These are phyloP conservation scores for Fratercula arctica DNA, from an alignment of 2,797 vertebrate genomes.

Conservation along the genomic window DNA sequence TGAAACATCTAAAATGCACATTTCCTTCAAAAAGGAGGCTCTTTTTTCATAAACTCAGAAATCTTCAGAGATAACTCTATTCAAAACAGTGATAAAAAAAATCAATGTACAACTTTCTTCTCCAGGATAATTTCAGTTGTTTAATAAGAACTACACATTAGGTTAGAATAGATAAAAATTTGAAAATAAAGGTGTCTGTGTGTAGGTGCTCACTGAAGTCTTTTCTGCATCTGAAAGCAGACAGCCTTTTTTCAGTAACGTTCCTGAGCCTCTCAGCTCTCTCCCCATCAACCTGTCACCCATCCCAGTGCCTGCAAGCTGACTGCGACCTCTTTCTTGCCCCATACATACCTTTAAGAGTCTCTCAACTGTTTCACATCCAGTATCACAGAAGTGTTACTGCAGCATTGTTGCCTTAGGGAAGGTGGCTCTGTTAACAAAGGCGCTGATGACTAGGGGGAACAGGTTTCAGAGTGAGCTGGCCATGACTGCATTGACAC, in stretches of 20 bases:
- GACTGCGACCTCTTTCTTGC: rapidly evolving
- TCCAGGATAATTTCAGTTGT: neutral
- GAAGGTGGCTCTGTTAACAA: neutral
- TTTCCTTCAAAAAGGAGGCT: neutral
- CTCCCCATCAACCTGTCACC: neutral
- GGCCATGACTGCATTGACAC: neutral
- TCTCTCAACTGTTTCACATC: neutral
- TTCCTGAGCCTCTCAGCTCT: neutral
- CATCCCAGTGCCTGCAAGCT: neutral
- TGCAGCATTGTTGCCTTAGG: neutral
- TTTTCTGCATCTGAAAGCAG: neutral
- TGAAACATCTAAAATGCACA: neutral
- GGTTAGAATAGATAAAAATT: neutral
- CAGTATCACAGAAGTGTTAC: neutral
- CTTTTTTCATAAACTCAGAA: neutral
- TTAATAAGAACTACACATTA: neutral
- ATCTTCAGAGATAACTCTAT: neutral
- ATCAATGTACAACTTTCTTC: neutral
- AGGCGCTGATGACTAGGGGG: neutral
- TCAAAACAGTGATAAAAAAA: neutral
- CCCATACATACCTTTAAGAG: neutral
- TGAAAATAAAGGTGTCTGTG: neutral
- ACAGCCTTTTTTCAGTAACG: neutral
- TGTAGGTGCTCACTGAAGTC: neutral
- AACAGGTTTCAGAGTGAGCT: neutral